Evolutionary conservation across 2,797 vertebrate species (phyloP), one percentile per base, ranked within the genome.

Genomic region (Myripristis murdjan): DNA sequence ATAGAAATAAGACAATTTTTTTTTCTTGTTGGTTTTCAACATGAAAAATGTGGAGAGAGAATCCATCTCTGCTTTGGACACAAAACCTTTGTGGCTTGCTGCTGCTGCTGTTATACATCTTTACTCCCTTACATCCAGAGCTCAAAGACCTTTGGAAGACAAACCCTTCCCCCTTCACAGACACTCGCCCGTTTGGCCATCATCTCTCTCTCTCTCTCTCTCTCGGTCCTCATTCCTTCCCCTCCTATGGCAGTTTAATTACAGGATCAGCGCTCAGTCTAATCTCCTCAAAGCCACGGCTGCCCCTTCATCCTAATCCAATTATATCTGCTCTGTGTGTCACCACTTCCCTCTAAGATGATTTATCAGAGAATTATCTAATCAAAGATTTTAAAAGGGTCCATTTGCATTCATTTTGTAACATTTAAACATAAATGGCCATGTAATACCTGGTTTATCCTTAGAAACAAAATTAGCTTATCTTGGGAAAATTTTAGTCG

Each of bases 281-380:
- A 97, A 99, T 98, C 97, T 98, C 96, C 95, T 97, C 96, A 98
- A 97, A 97, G 97, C 94, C 91, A 86, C 55, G 83, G 93, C 95
- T 93, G 92, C 93, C 84, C 94, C 96, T 96, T 93, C 90, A 94
- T 88, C 85, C 94, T 98, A 99, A 99, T 99, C 97, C 97, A 99
- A 98, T 98, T 98, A 98, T 93, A 97, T 96, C 95, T 97, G 96
- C 95, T 94, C 96, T 88, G 93, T 92, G 93, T 95, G 93, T 92
- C 95, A 93, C 92, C 89, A 89, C 90, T 87, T 92, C 90, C 91
- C 92, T 92, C 93, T 85, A 82, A 94, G 93, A 96, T 95, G 93
- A 96, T 95, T 96, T 93, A 95, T 95, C 95, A 95, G 91, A 93
- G 95, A 96, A 95, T 95, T 94, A 95, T 88, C 93, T 92, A 95